Conservation (phyloP, 2,113 vertebrate genomes). For the Lucifuga dentata region DNA sequence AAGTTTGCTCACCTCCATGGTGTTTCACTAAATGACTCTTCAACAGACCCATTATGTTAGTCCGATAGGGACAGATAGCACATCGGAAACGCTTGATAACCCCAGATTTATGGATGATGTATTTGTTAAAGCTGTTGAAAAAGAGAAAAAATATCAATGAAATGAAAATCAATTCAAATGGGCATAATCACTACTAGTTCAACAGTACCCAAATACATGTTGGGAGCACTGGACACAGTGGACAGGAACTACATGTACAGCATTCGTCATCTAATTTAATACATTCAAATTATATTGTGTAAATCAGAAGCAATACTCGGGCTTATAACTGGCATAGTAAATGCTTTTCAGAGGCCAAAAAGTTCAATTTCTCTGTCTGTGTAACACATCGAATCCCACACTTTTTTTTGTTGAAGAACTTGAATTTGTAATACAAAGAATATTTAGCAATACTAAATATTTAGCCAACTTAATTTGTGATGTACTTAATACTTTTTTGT, state of each 20-base stretch:
- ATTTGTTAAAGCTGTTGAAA: slow-evolving; percentile 85
- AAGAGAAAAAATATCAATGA: not conserved
- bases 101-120: slow-evolving; percentile 87
- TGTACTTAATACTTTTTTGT: too few species aligned
- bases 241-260: not conserved
- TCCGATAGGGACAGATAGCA: slow-evolving; percentile 89
- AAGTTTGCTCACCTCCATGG: slow-evolving; percentile 83
- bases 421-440: too few species aligned
- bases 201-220: not conserved
- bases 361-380: too few species aligned
- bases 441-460: too few species aligned
- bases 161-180: not conserved
- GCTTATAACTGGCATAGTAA: too few species aligned
- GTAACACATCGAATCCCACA: too few species aligned
- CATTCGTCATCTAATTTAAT: not conserved
- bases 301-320: too few species aligned
- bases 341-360: too few species aligned
- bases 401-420: too few species aligned
- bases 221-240: not conserved
- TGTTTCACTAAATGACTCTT: slow-evolving; percentile 89
- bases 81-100: slow-evolving; percentile 88
- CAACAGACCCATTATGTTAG: slow-evolving; percentile 87
- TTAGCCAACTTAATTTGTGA: not conserved
- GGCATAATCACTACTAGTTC: not conserved
- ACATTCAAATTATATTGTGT: not conserved